phyloP scores from a whole-genome alignment of 1,140 invertebrate species.

The Caenorhabditis inopinata region DNA sequence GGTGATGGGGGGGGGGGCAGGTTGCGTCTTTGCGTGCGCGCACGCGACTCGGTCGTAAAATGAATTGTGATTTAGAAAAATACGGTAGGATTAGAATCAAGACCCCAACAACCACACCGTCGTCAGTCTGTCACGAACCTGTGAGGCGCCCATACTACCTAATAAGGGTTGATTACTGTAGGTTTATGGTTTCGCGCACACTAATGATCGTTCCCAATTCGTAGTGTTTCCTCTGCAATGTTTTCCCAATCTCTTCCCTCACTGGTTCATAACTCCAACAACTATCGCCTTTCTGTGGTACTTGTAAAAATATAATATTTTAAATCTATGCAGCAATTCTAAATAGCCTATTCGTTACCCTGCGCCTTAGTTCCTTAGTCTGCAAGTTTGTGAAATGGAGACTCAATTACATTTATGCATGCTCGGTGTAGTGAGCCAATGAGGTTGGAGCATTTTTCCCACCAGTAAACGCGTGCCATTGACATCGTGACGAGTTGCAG shows the following conservation, averaged over 20 bases:
- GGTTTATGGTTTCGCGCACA: slow-evolving; percentile 29
- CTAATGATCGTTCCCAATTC: slow-evolving; percentile 27
- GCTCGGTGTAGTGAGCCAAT: neutral
- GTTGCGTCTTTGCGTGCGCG: slow-evolving; percentile 27
- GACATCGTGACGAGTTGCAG: slow-evolving; percentile 10
- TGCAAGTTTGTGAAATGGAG: neutral
- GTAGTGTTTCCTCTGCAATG: neutral
- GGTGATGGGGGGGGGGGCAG: too few species aligned
- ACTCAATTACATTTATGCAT: neutral
- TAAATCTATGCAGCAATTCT: too few species aligned
- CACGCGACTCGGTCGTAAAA: slow-evolving; percentile 29
- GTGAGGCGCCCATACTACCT: neutral
- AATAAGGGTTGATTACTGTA: slow-evolving; percentile 5
- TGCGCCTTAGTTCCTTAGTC: neutral
- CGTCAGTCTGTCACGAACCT: neutral
- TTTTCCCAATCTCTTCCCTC: too few species aligned
- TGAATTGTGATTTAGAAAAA: slow-evolving; percentile 22
- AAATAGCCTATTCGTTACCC: neutral
- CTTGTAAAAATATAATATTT: too few species aligned
- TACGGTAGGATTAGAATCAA: slow-evolving; percentile 19
- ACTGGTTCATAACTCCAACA: too few species aligned
- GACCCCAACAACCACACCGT: neutral
- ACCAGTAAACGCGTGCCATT: slow-evolving; percentile 3
- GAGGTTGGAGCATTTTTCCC: neutral
- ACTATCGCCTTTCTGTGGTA: too few species aligned